Evolutionary conservation across 1,140 invertebrate genomes (phyloP), one percentile per base, ranked within the genome.

Genomic region (Cherax quadricarinatus): DNA sequence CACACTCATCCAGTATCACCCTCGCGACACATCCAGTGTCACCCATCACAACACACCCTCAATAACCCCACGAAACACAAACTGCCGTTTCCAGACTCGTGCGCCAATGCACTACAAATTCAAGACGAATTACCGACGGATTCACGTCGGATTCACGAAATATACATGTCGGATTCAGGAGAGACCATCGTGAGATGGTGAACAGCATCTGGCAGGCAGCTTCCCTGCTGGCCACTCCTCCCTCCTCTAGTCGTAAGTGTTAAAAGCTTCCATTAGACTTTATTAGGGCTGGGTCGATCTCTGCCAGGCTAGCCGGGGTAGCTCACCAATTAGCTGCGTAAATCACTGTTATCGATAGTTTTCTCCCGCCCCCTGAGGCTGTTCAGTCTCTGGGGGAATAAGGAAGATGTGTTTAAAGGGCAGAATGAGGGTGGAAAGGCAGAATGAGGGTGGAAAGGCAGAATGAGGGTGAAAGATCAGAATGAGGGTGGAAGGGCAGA

Each of bases 311-410:
- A 49, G 16, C 41, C 70, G 49, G 86, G 86, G 86, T 75, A 87
- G 83, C 62, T 85, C 70, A 85, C 83, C 83, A 85, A 85, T 85
- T 85, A 85, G 70, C 57, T 57, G 83, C 83, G 62, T 85, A 85
- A 85, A 85, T 85, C 83, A 85, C 83, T 70, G 83, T 85, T 85
- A 85, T 85, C 83, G 83, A 85, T 85, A 70, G 83, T 85, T 85
- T 30, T 57, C n/a, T 60, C 60, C 60, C 83, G 24, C 21, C n/a
- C n/a, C n/a, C 6, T 85, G 60, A 10, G 53, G 53, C 53, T 57
- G 53, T 6, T 10, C 53, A 57, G 53, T 51, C 83, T 84, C 53
- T 84, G 9, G 12, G 21, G 41, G 75, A 66, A 2, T 24, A 30
- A 49, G 21, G 60, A 53, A 41, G 84, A 51, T 30, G 49, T 66